Percentiles rank a stretch among this genome's conserved stretches.
Conservation (phyloP, 2,888 invertebrate genomes). For the Erynnis tages region DNA sequence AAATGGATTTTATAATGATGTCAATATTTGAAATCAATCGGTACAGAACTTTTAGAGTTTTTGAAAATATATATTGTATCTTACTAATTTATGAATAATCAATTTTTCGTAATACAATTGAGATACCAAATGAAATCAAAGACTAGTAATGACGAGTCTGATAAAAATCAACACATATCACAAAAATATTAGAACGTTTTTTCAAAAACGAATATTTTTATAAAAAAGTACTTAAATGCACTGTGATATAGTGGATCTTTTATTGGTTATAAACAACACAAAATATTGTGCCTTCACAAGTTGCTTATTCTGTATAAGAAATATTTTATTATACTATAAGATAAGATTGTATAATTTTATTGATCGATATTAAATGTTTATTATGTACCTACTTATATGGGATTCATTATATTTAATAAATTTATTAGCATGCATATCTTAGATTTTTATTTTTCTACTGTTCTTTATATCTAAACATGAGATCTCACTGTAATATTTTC, state of each 20-base stretch:
- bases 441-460: too few relatives aligned
- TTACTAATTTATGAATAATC: not conserved
- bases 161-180: conserved; percentile 14
- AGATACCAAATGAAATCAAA: not conserved
- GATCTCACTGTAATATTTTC: too few relatives aligned
- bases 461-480: too few relatives aligned
- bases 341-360: conserved; percentile 1
- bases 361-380: not conserved
- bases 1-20: too few relatives aligned
- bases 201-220: not conserved
- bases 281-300: conserved; percentile 14
- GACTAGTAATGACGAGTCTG: not conserved
- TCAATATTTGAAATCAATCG: too few relatives aligned
- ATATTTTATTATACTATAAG: not conserved
- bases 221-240: conserved; percentile 6
- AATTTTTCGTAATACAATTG: not conserved
- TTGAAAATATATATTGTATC: not conserved
- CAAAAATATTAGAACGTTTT: conserved; percentile 3
- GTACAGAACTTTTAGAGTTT: too few relatives aligned
- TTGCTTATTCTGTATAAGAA: conserved; percentile 1
- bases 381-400: too few relatives aligned
- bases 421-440: too few relatives aligned
- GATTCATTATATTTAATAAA: too few relatives aligned
- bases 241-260: conserved; percentile 20
- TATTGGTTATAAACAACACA: not conserved